Evolutionary conservation across 2,888 invertebrate species (phyloP).

Genomic region (Trisateles emortualis): DNA sequence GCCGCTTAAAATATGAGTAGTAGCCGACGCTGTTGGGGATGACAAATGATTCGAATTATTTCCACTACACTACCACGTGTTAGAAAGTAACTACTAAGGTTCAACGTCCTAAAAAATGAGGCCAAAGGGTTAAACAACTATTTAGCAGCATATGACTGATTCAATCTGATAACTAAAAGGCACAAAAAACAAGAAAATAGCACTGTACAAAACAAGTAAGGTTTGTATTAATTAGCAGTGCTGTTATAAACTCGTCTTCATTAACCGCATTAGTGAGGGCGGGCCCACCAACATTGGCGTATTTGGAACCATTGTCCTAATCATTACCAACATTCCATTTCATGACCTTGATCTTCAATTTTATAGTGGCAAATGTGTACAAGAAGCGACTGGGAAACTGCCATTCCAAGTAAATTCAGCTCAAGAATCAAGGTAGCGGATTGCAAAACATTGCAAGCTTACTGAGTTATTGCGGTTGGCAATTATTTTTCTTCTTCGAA

Average conservation of each 20-base stretch:
- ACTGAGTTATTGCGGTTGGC: slow-evolving; percentile 32
- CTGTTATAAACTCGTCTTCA: slow-evolving; percentile 35
- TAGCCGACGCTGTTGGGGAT: too few species aligned
- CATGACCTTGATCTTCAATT: slow-evolving; percentile 41
- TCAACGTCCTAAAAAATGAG: not conserved
- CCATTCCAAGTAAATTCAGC: slow-evolving; percentile 15
- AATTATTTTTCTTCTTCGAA: slow-evolving; percentile 40
- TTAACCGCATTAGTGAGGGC: slow-evolving; percentile 40
- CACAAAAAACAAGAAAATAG: not conserved
- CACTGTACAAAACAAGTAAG: slow-evolving; percentile 17
- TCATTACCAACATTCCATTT: slow-evolving; percentile 35
- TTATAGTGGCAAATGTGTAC: slow-evolving; percentile 13
- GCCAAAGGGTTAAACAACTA: not conserved
- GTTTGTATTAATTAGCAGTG: slow-evolving; percentile 32
- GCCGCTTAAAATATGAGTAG: too few species aligned
- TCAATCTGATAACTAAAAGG: not conserved
- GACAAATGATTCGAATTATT: too few species aligned
- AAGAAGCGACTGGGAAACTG: slow-evolving; percentile 12
- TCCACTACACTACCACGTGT: not conserved
- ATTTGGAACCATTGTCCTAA: slow-evolving; percentile 43
- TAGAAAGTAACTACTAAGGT: not conserved
- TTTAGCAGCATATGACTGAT: not conserved
- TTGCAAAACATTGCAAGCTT: slow-evolving; percentile 24
- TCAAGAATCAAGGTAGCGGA: slow-evolving; percentile 22
- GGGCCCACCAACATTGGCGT: slow-evolving; percentile 38